Evolutionary conservation across 2,113 vertebrate species (phyloP).

Genomic region (Machaerirhynchus nigripectus): DNA sequence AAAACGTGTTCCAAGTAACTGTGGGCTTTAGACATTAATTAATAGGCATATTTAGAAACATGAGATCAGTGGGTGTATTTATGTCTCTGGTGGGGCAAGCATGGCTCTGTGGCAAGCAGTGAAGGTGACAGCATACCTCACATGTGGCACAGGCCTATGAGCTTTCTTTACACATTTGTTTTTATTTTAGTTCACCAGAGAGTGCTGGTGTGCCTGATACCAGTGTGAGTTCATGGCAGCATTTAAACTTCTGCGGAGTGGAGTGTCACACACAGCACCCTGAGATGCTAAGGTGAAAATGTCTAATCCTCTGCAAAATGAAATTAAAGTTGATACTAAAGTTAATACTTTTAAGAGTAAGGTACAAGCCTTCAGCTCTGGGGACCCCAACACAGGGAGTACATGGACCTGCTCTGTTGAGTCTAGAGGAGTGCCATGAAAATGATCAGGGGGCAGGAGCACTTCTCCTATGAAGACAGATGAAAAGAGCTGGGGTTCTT

Average conservation of each 20-base stretch:
- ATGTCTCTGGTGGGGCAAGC: not conserved
- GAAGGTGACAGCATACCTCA: not conserved
- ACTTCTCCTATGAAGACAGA: not conserved
- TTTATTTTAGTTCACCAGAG: not conserved
- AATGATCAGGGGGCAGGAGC: not conserved
- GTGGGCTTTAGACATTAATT: not conserved
- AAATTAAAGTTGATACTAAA: not conserved
- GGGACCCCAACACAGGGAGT: too few species aligned
- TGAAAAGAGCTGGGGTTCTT: not conserved
- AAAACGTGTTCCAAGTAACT: not conserved
- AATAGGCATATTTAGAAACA: not conserved
- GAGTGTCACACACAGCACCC: not conserved
- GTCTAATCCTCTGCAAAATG: not conserved
- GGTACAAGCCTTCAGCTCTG: not conserved
- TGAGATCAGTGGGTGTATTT: not conserved
- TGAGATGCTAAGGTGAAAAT: not conserved
- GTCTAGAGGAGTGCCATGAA: not conserved
- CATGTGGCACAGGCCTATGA: not conserved
- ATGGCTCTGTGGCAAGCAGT: not conserved
- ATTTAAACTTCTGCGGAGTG: not conserved
- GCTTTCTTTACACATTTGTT: rapidly evolving
- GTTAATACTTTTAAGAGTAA: not conserved
- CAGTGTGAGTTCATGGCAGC: not conserved
- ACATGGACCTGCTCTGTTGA: not conserved
- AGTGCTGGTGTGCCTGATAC: not conserved